These are phyloP conservation scores for Gavialis gangeticus DNA, from an alignment of 2,113 vertebrate species.

Conservation along the genomic window DNA sequence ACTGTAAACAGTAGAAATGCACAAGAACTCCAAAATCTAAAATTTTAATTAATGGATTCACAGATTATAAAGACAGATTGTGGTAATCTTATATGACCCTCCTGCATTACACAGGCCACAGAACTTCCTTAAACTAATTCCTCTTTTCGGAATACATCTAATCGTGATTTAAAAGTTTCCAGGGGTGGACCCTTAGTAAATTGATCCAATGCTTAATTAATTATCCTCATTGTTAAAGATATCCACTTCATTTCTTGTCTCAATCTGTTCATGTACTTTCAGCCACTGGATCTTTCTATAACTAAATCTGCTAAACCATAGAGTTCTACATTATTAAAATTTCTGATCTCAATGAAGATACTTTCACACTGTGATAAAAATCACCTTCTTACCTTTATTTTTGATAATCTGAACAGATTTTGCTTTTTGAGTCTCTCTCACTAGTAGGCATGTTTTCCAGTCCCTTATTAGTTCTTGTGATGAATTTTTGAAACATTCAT, in stretches of 20 bases:
- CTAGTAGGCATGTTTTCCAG: rapidly evolving
- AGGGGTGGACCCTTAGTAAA: background rate
- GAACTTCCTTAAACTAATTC: background rate
- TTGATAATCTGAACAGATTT: background rate
- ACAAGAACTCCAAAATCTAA: background rate
- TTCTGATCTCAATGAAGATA: background rate
- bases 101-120: background rate
- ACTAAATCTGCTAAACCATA: background rate
- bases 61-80: background rate
- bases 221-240: background rate
- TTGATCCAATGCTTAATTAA: background rate
- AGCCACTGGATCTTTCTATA: background rate
- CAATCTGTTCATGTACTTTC: background rate
- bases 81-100: background rate
- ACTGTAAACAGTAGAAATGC: background rate
- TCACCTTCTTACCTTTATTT: background rate
- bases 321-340: background rate
- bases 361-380: background rate
- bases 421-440: background rate
- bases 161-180: background rate
- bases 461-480: background rate
- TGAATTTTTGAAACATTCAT: background rate
- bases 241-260: background rate
- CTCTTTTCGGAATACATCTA: rapidly evolving
- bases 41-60: background rate